Conservation (phyloP, 2,888 invertebrate genomes). For the Drosophila lacicola region DNA sequence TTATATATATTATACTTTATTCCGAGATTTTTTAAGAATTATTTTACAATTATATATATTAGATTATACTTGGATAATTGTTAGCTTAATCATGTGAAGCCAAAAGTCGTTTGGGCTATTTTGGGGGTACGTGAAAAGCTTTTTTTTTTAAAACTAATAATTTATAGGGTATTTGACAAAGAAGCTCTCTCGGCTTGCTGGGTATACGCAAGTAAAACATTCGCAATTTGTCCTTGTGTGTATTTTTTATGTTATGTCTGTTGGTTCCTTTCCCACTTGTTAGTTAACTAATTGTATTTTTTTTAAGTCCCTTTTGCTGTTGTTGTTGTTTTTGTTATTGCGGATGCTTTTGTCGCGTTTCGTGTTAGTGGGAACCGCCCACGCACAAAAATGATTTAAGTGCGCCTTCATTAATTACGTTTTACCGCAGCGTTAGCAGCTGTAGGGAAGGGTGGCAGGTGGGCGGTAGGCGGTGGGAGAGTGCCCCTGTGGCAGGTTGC, state of each 20-base stretch:
- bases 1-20: too few species aligned
- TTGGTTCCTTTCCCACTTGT: constrained; percentile 58
- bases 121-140: too few species aligned
- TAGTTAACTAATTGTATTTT: constrained; percentile 75
- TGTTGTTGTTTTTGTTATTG: constrained; percentile 24
- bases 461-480: background rate
- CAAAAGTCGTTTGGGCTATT: too few species aligned
- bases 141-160: too few species aligned
- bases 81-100: too few species aligned
- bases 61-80: too few species aligned
- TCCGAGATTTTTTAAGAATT: too few species aligned
- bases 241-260: constrained; percentile 41
- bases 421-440: constrained; percentile 45
- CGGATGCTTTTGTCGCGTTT: constrained; percentile 52
- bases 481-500: background rate
- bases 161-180: background rate
- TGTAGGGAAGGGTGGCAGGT: background rate
- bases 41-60: too few species aligned
- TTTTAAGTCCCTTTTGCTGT: constrained; percentile 40
- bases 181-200: background rate
- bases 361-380: constrained; percentile 50
- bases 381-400: constrained; percentile 80
- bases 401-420: constrained; percentile 76
- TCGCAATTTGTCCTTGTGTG: constrained; percentile 1
- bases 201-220: constrained; percentile 17